Evolutionary conservation across 2,888 invertebrate genomes (phyloP), one percentile per base, ranked within the genome.

Genomic region (Nephrotoma flavescens): DNA sequence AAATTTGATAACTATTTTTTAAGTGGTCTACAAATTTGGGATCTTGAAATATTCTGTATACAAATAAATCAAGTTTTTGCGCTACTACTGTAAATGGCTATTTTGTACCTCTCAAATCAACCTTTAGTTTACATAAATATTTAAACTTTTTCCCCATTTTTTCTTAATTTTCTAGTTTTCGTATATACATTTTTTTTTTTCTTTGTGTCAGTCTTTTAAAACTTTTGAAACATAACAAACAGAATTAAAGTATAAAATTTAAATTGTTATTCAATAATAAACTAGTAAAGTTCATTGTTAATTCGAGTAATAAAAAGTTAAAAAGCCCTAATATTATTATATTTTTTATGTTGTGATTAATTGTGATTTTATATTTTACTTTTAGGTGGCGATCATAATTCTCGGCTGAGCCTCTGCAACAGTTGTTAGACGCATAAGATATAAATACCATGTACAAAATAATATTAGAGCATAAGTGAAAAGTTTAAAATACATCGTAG

Each of bases 341-440:
- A 19, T 19, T 0, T 41, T 84, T 85, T 42, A 44, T 42, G 6
- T 6, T 42, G 85, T 85, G 12, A 42, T n/a, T 85, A 42, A 42
- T 42, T 42, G n/a, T 85, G 0, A 9, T 44, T 44, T 42, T 15
- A 19, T 31, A 31, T 31, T 85, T 44, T 85, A 85, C 9, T 86
- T 86, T 45, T 47, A 86, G 86, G 86, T 86, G 86, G 86, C 19
- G 86, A 45, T 86, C 86, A 12, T 86, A 86, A 86, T 45, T 42
- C 31, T 45, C 19, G 19, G 19, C 44, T 45, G n/a, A 31, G n/a
- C 31, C 6, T n/a, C 31, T 47, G 47, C 15, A 45, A 45, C 12
- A 12, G 6, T 0, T 31, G 31, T 47, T 47, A 31, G 12, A 45
- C 11, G 12, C 7, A 47, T 86, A 86, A 86, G 44, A 19, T 41